Evolutionary conservation across 2,888 invertebrate genomes (phyloP).

Genomic region (Eilema caniola): DNA sequence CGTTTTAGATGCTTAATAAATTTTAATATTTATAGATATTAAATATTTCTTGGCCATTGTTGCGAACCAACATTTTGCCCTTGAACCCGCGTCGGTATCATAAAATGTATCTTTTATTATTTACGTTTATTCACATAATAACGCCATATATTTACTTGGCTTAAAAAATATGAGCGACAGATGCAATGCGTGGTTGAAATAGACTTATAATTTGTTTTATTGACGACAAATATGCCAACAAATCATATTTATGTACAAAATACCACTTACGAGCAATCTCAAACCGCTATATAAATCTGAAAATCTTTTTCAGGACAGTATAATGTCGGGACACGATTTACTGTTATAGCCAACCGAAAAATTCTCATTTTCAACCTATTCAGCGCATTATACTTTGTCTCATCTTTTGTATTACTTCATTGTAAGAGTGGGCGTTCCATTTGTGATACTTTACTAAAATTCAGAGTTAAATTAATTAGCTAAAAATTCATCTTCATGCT

Average conservation of each 20-base stretch:
- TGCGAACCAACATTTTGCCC: too few species aligned
- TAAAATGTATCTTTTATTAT: too few species aligned
- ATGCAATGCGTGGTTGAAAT: too few species aligned
- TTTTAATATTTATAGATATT: too few species aligned
- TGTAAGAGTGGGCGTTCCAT: slow-evolving; percentile 39
- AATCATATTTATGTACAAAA: background rate
- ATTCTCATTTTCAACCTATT: slow-evolving; percentile 30
- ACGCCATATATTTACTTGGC: too few species aligned
- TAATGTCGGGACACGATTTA: slow-evolving; percentile 35
- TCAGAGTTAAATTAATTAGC: slow-evolving; percentile 15
- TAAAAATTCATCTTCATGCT: background rate
- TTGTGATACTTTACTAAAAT: slow-evolving; percentile 38
- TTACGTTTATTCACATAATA: too few species aligned
- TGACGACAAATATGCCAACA: background rate
- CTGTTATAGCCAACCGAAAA: slow-evolving; percentile 37
- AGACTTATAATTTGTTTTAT: background rate
- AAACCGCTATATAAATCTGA: slow-evolving; percentile 14
- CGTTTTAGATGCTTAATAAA: too few species aligned
- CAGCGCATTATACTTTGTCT: slow-evolving; percentile 28
- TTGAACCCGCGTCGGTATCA: too few species aligned
- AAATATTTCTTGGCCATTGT: too few species aligned
- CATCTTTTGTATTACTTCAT: slow-evolving; percentile 39
- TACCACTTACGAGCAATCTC: background rate
- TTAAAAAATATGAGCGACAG: too few species aligned
- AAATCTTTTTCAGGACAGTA: slow-evolving; percentile 32